Percentiles rank a stretch among this genome's conserved stretches.
Conservation (phyloP, 2,888 invertebrate genomes). For the Eilema griseolum region DNA sequence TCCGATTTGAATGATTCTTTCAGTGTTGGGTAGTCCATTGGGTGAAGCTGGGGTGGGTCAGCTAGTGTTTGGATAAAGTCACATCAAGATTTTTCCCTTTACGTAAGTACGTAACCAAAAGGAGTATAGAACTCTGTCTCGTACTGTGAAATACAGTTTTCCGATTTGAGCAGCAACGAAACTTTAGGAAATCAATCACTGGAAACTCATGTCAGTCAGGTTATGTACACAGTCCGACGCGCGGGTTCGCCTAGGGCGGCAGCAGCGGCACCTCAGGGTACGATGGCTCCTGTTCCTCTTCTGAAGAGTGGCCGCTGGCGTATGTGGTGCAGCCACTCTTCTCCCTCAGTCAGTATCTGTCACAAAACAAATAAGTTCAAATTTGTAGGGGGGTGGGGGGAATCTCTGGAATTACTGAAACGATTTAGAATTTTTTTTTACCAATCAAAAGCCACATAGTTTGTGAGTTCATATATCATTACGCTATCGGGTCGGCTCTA, state of each 20-base stretch:
- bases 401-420: too few relatives aligned
- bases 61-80: too few relatives aligned
- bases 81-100: too few relatives aligned
- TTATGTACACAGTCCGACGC: slow-evolving; percentile 30
- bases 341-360: slow-evolving; percentile 83
- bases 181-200: slow-evolving; percentile 30
- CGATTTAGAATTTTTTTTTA: too few relatives aligned
- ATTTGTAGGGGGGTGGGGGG: too few relatives aligned
- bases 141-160: slow-evolving; percentile 4
- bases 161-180: slow-evolving; percentile 36
- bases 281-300: slow-evolving; percentile 70
- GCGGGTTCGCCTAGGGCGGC: slow-evolving; percentile 54
- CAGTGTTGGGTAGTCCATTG: too few relatives aligned
- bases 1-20: too few relatives aligned
- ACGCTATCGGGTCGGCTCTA: too few relatives aligned
- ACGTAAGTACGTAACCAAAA: too few relatives aligned
- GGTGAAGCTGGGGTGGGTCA: too few relatives aligned
- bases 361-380: slow-evolving; percentile 22
- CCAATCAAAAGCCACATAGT: too few relatives aligned
- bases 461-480: too few relatives aligned
- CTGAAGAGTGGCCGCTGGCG: slow-evolving; percentile 79
- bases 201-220: slow-evolving; percentile 23
- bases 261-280: slow-evolving; percentile 74
- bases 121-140: not conserved
- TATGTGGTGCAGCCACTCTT: slow-evolving; percentile 77